A percentile compares a stretch with the other conserved stretches of the same genome.
Evolutionary conservation across 2,797 vertebrate species (phyloP).

Genomic region (Acanthiza pusilla): DNA sequence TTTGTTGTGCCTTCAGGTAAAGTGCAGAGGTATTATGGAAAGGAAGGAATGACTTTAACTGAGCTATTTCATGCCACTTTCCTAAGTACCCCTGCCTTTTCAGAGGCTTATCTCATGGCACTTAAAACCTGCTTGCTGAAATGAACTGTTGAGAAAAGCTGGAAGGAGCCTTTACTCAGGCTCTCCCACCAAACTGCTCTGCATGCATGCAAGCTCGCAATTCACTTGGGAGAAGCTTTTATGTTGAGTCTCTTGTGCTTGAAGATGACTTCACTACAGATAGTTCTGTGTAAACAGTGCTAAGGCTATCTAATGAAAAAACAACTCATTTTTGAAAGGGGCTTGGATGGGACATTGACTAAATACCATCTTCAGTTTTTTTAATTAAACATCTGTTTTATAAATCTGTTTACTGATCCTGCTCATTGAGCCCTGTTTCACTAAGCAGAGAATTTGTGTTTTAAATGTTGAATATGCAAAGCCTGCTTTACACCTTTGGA

Average conservation of each 20-base stretch:
- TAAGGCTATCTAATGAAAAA: not conserved
- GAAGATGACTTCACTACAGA: not conserved
- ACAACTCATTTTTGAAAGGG: not conserved
- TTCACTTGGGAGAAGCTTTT: not conserved
- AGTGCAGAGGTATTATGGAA: not conserved
- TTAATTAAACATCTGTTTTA: not conserved
- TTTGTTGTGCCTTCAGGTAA: not conserved
- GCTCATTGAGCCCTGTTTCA: not conserved
- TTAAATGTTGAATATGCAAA: not conserved
- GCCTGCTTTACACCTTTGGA: not conserved
- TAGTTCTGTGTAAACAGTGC: not conserved
- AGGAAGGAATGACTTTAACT: not conserved
- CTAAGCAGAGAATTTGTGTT: not conserved
- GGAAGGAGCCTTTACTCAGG: not conserved
- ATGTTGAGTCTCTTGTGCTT: not conserved
- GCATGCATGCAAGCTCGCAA: not conserved
- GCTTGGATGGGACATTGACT: not conserved
- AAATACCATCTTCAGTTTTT: not conserved
- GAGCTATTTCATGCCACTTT: not conserved
- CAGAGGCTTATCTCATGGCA: not conserved
- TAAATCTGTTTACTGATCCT: not conserved
- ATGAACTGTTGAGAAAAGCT: not conserved
- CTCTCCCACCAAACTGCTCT: not conserved
- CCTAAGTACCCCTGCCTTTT: not conserved
- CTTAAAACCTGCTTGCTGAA: not conserved